phyloP scores from a whole-genome alignment of 2,113 vertebrate species.

The Promerops cafer region DNA sequence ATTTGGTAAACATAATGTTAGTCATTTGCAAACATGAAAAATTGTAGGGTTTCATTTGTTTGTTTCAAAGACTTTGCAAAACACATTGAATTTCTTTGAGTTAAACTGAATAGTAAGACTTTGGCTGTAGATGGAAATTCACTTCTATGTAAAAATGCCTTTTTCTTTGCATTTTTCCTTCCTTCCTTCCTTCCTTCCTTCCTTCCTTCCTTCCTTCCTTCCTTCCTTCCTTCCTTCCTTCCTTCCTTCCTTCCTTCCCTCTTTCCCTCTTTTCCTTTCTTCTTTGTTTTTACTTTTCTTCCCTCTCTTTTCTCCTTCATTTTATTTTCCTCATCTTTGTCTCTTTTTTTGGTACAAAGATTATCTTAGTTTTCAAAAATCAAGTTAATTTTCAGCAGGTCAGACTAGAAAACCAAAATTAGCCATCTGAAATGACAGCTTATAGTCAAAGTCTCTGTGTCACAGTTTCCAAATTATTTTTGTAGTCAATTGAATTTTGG shows the following conservation, averaged over 20 bases:
- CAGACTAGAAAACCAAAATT: background rate
- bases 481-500: background rate
- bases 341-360: background rate
- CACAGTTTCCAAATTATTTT: background rate
- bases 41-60: background rate
- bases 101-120: background rate
- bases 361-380: background rate
- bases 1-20: constrained; percentile 48
- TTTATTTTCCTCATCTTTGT: background rate
- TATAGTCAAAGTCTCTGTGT: background rate
- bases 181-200: background rate
- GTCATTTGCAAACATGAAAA: constrained; percentile 47
- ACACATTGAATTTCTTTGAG: background rate
- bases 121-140: background rate
- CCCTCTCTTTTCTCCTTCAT: background rate
- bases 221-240: background rate
- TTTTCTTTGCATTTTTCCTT: background rate
- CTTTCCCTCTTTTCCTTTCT: background rate
- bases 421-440: background rate
- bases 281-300: background rate
- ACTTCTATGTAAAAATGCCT: fast-evolving
- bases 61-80: background rate
- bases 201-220: background rate
- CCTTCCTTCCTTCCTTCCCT: background rate
- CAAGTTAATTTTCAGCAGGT: background rate